Base-by-base conservation (phyloP, 2,797 vertebrate species). In the Anisognathus igniventris region DNA sequence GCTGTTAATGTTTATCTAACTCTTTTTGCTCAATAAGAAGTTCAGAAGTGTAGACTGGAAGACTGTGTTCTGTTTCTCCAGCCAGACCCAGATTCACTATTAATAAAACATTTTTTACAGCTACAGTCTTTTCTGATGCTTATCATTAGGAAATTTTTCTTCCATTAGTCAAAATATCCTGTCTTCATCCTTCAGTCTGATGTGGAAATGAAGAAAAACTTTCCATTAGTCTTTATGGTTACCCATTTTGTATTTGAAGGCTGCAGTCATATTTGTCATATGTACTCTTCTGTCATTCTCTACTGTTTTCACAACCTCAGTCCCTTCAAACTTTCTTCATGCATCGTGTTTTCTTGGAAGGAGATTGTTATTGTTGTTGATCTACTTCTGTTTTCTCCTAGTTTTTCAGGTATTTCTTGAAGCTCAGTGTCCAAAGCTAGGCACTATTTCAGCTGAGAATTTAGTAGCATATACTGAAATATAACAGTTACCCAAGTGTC, bases 71-170 rank as follows among this genome's bases (percentile, higher is more conserved):
- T 90, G 30, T 73, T 85, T 76, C 51, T 60, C 67, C 79, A 21
- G 66, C 48, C 83, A 88, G 68, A 86, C n/a, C 6, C 0, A 2
- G 51, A 86, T 92, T 44, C 86, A 27, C 72, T 92, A 62, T 80
- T 70, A 91, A 86, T 77, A 82, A 92, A 84, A 50, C 22, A 53
- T 73, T 64, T 88, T 90, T 88, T 90, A 67, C 57, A 56, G 61
- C 64, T 77, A 12, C 44, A 51, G 48, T 47, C 47, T 90, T 68
- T 90, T 95, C 79, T 92, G 79, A 86, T 92, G 47, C 68, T 90
- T 88, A 86, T 82, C 42, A n/a, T 82, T 66, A 33, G 48, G 64
- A 91, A 45, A 37, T 83, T 90, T 90, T 94, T 90, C 40, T 83
- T 67, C 61, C 6, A 2, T 95, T 85, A 90, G 82, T 79, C 65